phyloP scores from a whole-genome alignment of 2,888 invertebrate genomes.

The Synanthedon vespiformis region DNA sequence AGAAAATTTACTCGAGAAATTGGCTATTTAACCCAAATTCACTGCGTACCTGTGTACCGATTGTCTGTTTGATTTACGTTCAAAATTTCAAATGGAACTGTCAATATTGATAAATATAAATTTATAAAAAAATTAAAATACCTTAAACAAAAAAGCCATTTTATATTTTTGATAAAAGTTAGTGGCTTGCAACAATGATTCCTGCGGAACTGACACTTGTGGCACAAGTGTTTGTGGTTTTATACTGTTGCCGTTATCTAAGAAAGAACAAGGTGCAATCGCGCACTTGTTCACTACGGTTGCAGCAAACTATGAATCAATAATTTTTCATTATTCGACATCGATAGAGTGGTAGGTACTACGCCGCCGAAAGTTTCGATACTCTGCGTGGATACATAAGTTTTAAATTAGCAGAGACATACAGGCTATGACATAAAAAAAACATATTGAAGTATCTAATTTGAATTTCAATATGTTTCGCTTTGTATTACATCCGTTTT shows the following conservation, averaged over 20 bases:
- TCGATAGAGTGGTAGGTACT: conserved; percentile 8
- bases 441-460: too few relatives aligned
- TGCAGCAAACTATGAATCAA: conserved; percentile 65
- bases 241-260: conserved; percentile 48
- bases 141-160: conserved; percentile 58
- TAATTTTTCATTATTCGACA: conserved; percentile 57
- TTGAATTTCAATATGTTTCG: too few relatives aligned
- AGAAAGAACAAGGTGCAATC: conserved; percentile 49
- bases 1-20: not conserved
- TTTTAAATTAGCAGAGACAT: too few relatives aligned
- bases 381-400: conserved; percentile 29
- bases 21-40: not conserved
- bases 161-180: conserved; percentile 16
- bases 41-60: not conserved
- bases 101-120: not conserved
- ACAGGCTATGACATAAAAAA: too few relatives aligned
- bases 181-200: conserved; percentile 28
- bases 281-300: conserved; percentile 41
- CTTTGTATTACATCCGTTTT: too few relatives aligned
- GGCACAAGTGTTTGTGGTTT: conserved; percentile 37
- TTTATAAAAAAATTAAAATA: conserved; percentile 14
- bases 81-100: not conserved
- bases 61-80: not conserved
- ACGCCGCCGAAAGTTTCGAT: conserved; percentile 36
- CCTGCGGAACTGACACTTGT: conserved; percentile 41